These are phyloP conservation scores for Morbakka virulenta DNA, from an alignment of 30 jellyfish, hydroid and myxozoan species.

Conservation along the genomic window DNA sequence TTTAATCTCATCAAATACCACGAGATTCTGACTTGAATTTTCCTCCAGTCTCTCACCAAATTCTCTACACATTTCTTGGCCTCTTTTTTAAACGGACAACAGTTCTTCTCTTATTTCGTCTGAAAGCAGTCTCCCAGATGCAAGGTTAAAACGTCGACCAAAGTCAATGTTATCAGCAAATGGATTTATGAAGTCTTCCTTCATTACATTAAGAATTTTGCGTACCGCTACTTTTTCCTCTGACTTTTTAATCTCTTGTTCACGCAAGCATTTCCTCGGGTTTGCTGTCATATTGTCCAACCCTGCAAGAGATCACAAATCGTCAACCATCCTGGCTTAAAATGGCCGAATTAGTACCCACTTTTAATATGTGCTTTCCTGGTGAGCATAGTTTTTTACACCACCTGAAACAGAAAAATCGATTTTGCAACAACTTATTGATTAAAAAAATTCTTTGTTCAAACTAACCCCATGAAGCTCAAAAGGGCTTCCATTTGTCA, in stretches of 20 bases:
- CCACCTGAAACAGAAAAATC: slow-evolving; percentile 31
- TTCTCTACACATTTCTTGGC: slow-evolving; percentile 16
- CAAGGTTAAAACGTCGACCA: slow-evolving; percentile 19
- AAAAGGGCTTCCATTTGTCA: no score
- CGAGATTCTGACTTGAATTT: no score
- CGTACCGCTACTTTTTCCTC: slow-evolving; percentile 31
- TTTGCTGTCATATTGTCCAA: slow-evolving; percentile 4
- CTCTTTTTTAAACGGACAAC: slow-evolving; percentile 35
- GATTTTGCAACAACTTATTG: no score
- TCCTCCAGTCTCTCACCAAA: slow-evolving; percentile 10
- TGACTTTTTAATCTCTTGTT: slow-evolving; percentile 33
- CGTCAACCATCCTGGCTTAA: slow-evolving; percentile 20
- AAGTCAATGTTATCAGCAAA: slow-evolving; percentile 19
- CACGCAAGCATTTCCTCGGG: slow-evolving; percentile 53
- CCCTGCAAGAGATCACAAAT: slow-evolving; percentile 6
- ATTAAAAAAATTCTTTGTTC: no score
- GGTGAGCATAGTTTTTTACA: slow-evolving; percentile 19
- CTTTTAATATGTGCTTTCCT: slow-evolving; percentile 29
- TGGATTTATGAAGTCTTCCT: slow-evolving; percentile 31
- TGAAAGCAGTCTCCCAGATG: slow-evolving; percentile 54
- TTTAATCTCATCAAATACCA: no score
- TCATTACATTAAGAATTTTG: slow-evolving; percentile 33
- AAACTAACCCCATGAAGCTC: no score
- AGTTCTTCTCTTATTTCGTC: slow-evolving; percentile 29
- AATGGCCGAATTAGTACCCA: slow-evolving; percentile 36